phyloP scores from a whole-genome alignment of 1,140 invertebrate genomes.

The Contarinia nasturtii region DNA sequence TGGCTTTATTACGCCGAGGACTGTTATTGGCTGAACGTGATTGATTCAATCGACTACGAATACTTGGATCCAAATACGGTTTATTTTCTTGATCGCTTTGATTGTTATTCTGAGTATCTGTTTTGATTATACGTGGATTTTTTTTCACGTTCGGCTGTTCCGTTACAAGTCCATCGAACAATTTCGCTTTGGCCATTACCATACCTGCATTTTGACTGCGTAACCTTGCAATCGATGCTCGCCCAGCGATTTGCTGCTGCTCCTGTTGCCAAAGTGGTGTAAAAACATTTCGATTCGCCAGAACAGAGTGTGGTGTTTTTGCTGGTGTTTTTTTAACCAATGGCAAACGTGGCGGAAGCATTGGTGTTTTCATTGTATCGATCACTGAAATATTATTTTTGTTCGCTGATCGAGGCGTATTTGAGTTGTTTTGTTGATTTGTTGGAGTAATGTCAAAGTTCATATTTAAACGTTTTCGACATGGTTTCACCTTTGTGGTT shows the following conservation, averaged over 20 bases:
- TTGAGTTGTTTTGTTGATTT: not conserved
- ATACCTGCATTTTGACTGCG: conserved; percentile 43
- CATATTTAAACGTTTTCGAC: not conserved
- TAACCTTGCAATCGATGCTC: conserved; percentile 39
- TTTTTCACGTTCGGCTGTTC: not conserved
- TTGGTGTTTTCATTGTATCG: not conserved
- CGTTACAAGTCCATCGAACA: conserved; percentile 33
- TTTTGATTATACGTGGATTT: too few species aligned
- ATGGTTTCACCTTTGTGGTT: not conserved
- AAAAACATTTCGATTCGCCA: conserved; percentile 7
- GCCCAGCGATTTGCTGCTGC: conserved; percentile 20
- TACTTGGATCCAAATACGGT: too few species aligned
- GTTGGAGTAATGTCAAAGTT: not conserved
- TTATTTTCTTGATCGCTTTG: too few species aligned
- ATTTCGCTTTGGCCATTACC: conserved; percentile 41
- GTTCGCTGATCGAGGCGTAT: not conserved
- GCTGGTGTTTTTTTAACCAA: conserved; percentile 1
- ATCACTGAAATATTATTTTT: not conserved
- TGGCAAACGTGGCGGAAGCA: conserved; percentile 2
- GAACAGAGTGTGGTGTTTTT: conserved; percentile 1
- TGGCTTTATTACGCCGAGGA: too few species aligned
- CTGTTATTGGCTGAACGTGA: too few species aligned
- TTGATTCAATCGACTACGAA: too few species aligned
- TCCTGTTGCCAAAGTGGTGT: conserved; percentile 5
- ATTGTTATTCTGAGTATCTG: too few species aligned